A percentile compares a stretch with the other conserved stretches of the same genome.
Evolutionary conservation across 2,888 invertebrate species (phyloP).

Genomic region (Acrocyrtus sp.): DNA sequence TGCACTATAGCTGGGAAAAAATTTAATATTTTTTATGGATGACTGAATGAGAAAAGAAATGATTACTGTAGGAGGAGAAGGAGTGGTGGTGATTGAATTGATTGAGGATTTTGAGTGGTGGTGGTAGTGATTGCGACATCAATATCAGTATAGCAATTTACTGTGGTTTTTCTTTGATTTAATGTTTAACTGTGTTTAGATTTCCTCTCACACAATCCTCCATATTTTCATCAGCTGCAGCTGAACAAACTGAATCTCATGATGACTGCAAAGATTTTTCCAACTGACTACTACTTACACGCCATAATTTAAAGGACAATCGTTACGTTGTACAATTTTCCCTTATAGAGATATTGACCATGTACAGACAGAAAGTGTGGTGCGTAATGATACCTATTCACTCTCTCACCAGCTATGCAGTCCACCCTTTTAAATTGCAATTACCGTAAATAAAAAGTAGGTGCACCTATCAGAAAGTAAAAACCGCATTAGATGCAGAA

Average conservation of each 20-base stretch:
- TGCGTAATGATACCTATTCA: background rate
- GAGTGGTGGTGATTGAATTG: constrained; percentile 10
- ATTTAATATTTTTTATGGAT: constrained; percentile 13
- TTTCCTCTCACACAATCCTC: background rate
- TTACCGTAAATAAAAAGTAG: too few relatives aligned
- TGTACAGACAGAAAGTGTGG: constrained; percentile 17
- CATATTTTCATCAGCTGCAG: background rate
- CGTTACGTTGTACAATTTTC: constrained; percentile 31
- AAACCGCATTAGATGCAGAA: background rate
- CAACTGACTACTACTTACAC: constrained; percentile 10
- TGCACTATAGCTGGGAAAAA: too few relatives aligned
- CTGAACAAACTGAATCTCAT: too few relatives aligned
- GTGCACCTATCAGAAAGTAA: background rate
- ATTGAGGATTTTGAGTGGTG: too few relatives aligned
- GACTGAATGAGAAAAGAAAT: constrained; percentile 25
- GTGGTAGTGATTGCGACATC: constrained; percentile 30
- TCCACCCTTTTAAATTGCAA: too few relatives aligned
- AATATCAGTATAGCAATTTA: constrained; percentile 7
- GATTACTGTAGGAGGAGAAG: too few relatives aligned
- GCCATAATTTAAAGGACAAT: constrained; percentile 42
- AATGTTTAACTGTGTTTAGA: background rate
- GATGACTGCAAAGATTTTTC: too few relatives aligned
- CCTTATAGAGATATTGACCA: constrained; percentile 48
- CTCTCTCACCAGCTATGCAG: background rate
- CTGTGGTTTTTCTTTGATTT: constrained; percentile 8